Evolutionary conservation across 2,113 vertebrate species (phyloP), one percentile per base, ranked within the genome.

Genomic region (Pygoscelis antarcticus): DNA sequence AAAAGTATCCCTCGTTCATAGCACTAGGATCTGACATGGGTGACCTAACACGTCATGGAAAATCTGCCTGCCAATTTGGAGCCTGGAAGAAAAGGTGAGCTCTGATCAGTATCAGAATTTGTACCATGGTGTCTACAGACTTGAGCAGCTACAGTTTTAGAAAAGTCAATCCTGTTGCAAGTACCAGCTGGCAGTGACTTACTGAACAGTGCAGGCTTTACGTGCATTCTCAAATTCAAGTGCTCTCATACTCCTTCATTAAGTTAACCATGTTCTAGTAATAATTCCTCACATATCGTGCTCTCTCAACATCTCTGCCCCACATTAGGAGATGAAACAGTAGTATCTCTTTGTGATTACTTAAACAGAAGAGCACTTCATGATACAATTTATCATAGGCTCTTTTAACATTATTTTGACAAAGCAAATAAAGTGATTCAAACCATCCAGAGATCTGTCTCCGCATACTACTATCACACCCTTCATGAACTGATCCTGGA

Each of bases 31-130:
- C 69, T 80, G 61, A 86, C 14, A 64, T 3, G 25, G 34, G 58
- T 77, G 60, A 66, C 47, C 30, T 71, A 51, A 38, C 16, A 16
- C 25, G 55, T 57, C 17, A 61, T 47, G 80, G 93, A 95, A 94
- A 94, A 89, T 42, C 36, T 90, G 19, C 76, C 60, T 66, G 64
- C 58, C 69, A 80, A 2, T 46, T 11, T 81, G 83, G 49, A 89
- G 62, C 58, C 55, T 32, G 66, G 72, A 90, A 79, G 69, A 90
- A 81, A 69, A 75, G 16, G 0, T 75, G 94, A 91, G 66, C 94
- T 90, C 89, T 95, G 90, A 96, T 92, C 38, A 26, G 40, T 83
- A 95, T 96, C 85, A 83, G 70, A 79, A 68, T 89, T 87, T 74
- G 55, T 36, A 58, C 80, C 15, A 13, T 11, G 14, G 17, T 49